Evolutionary conservation across 2,888 invertebrate species (phyloP).

Genomic region (Suillia variegata): DNA sequence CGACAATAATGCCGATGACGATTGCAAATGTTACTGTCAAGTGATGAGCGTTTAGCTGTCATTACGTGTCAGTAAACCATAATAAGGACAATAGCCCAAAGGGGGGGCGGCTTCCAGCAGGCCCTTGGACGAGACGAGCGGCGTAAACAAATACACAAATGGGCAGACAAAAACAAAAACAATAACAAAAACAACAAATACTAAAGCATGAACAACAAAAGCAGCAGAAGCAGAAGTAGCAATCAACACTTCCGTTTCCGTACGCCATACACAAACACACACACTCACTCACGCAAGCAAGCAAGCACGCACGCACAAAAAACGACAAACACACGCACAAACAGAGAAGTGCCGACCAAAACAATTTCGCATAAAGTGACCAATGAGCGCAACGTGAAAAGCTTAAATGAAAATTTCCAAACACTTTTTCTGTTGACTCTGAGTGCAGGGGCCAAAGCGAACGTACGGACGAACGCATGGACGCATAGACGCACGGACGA

Average conservation of each 20-base stretch:
- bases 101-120: not conserved
- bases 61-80: constrained; percentile 51
- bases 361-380: constrained; percentile 29
- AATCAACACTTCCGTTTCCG: constrained; percentile 45
- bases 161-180: not conserved
- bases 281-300: constrained; percentile 15
- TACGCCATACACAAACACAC: constrained; percentile 27
- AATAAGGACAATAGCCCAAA: constrained; percentile 25
- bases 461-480: no score
- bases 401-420: constrained; percentile 31
- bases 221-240: constrained; percentile 29
- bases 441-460: no score
- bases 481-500: no score
- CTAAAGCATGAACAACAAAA: not conserved
- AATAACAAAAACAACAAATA: not conserved
- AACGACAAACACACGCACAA: constrained; percentile 20
- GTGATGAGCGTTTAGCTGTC: constrained; percentile 47
- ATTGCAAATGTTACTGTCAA: constrained; percentile 32
- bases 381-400: constrained; percentile 29
- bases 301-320: constrained; percentile 28
- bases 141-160: no score
- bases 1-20: not conserved
- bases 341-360: constrained; percentile 14
- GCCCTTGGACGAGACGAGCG: no score
- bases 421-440: constrained; percentile 11